These are phyloP conservation scores for Coptodon bakossiorum DNA, from an alignment of 2,113 vertebrate species.

Conservation along the genomic window DNA sequence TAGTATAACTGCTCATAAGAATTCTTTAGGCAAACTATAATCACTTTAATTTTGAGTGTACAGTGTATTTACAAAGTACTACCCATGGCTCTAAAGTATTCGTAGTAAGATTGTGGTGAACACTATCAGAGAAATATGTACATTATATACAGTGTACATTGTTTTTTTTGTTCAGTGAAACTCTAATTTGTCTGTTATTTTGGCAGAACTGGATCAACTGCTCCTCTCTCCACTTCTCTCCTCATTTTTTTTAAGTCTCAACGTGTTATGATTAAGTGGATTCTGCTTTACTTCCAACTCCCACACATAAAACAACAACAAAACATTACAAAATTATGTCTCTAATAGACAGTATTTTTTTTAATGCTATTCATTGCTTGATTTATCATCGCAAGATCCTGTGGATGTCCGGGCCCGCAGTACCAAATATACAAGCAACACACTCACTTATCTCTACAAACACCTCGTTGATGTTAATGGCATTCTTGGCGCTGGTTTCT, in stretches of 20 bases:
- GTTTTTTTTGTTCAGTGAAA: not conserved
- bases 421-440: not conserved
- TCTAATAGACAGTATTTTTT: not conserved
- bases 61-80: not conserved
- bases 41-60: not conserved
- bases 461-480: constrained; percentile 98
- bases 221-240: accelerated
- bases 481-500: constrained; percentile 97
- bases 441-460: constrained; percentile 99
- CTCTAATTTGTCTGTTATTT: not conserved
- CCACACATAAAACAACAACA: not conserved
- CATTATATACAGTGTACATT: not conserved
- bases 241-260: not conserved
- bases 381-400: not conserved
- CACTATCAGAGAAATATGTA: not conserved
- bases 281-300: not conserved
- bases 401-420: not conserved
- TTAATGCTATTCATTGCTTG: not conserved
- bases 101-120: not conserved
- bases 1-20: not conserved
- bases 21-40: not conserved
- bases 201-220: not conserved
- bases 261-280: not conserved
- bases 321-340: not conserved
- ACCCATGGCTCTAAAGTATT: not conserved